Conservation (phyloP, 1,140 invertebrate species). For the Physella acuta region DNA sequence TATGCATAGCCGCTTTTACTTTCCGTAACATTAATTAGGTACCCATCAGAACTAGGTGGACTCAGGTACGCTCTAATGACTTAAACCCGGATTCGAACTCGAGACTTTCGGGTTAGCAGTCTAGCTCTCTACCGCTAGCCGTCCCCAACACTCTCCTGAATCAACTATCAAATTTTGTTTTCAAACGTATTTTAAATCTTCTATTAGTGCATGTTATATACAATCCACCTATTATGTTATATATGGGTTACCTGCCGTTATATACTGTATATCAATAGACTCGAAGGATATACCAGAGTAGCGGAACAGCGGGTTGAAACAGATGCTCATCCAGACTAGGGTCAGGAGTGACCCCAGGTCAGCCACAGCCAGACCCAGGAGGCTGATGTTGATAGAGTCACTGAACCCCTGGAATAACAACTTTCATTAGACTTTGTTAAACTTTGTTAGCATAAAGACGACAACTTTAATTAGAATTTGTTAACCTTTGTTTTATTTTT, state of each 20-base stretch:
- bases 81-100: not conserved
- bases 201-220: not conserved
- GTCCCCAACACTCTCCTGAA: not conserved
- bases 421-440: not conserved
- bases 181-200: not conserved
- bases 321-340: constrained; percentile 12
- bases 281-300: constrained; percentile 5
- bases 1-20: too few species aligned
- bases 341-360: constrained; percentile 12
- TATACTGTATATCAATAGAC: constrained; percentile 3
- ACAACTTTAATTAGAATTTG: not conserved
- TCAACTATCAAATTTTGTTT: not conserved
- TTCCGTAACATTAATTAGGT: too few species aligned
- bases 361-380: constrained; percentile 7
- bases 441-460: not conserved
- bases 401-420: constrained; percentile 4
- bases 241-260: constrained; percentile 3
- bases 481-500: not conserved
- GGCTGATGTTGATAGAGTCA: constrained; percentile 11
- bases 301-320: constrained; percentile 13
- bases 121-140: not conserved
- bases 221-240: not conserved
- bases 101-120: not conserved
- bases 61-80: too few species aligned
- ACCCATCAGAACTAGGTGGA: too few species aligned